A percentile compares a stretch with the other conserved stretches of the same genome.
Evolutionary conservation across 2,797 vertebrate genomes (phyloP).

Genomic region (Apogon hyalosoma): DNA sequence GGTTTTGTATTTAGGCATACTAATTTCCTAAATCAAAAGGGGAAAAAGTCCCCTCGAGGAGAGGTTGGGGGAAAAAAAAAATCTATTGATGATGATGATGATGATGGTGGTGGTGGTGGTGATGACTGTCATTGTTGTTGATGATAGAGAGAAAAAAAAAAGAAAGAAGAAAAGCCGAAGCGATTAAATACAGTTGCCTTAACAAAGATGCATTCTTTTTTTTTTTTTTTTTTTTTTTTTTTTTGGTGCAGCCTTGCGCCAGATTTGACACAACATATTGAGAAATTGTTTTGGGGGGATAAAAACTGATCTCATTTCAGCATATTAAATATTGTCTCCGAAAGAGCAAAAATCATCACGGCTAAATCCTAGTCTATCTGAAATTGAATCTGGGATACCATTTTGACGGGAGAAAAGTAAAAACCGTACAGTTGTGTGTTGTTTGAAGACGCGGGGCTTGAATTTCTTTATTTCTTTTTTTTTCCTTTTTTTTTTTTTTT

Average conservation of each 20-base stretch:
- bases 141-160: background rate
- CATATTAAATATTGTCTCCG: conserved; percentile 84
- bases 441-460: conserved; percentile 89
- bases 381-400: conserved; percentile 99
- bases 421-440: conserved; percentile 90
- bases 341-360: conserved; percentile 84
- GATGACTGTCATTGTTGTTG: conserved; percentile 20
- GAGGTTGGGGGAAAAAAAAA: conserved; percentile 15
- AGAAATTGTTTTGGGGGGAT: conserved; percentile 45
- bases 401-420: conserved; percentile 91
- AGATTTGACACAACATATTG: conserved; percentile 53
- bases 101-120: conserved; percentile 24
- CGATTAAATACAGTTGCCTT: conserved; percentile 24
- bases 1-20: conserved; percentile 60
- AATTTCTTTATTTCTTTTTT: conserved; percentile 77
- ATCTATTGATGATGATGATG: conserved; percentile 22
- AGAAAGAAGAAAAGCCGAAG: background rate
- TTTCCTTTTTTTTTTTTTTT: background rate
- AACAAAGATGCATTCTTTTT: conserved; percentile 38
- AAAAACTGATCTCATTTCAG: conserved; percentile 77
- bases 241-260: conserved; percentile 17
- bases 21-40: conserved; percentile 69
- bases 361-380: conserved; percentile 92
- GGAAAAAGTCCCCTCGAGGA: conserved; percentile 21
- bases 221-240: too few species aligned